A percentile compares a stretch with the other conserved stretches of the same genome.
Conservation (phyloP, 2,888 invertebrate species). For the Oxystoma pomonae region DNA sequence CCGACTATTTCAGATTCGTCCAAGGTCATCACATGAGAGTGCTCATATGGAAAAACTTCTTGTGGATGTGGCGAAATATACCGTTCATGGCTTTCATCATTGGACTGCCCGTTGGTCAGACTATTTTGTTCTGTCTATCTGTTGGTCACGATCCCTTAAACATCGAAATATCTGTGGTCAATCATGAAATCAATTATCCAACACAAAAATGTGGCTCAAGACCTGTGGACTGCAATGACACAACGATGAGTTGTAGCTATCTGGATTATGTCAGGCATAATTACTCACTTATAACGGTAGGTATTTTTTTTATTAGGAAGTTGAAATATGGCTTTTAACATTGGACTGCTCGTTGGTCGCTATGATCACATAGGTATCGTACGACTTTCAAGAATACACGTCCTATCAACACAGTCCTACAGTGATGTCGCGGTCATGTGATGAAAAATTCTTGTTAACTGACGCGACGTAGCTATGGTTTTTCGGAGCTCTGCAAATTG, state of each 20-base stretch:
- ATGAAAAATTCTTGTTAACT: too few relatives aligned
- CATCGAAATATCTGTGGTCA: slow-evolving; percentile 73
- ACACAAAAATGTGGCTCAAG: slow-evolving; percentile 37
- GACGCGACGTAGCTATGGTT: too few relatives aligned
- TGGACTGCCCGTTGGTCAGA: slow-evolving; percentile 78
- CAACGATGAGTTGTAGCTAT: slow-evolving; percentile 72
- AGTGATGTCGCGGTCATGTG: too few relatives aligned
- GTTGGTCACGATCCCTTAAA: slow-evolving; percentile 83
- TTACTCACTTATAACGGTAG: slow-evolving; percentile 63
- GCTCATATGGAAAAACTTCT: slow-evolving; percentile 82
- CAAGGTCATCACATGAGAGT: slow-evolving; percentile 73
- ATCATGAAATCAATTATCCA: slow-evolving; percentile 61
- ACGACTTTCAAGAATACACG: too few relatives aligned
- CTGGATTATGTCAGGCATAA: slow-evolving; percentile 62
- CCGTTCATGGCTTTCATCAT: slow-evolving; percentile 81
- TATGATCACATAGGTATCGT: too few relatives aligned
- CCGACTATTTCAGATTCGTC: slow-evolving; percentile 59
- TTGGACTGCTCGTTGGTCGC: too few relatives aligned
- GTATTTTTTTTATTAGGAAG: slow-evolving; percentile 36
- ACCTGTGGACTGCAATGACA: slow-evolving; percentile 35
- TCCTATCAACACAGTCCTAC: too few relatives aligned
- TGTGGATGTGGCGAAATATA: slow-evolving; percentile 81
- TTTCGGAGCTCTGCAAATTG: too few relatives aligned
- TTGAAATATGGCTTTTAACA: slow-evolving; percentile 1
- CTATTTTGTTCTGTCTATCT: slow-evolving; percentile 81